Evolutionary conservation across 2,797 vertebrate species (phyloP).

Genomic region (Xyrichtys novacula): DNA sequence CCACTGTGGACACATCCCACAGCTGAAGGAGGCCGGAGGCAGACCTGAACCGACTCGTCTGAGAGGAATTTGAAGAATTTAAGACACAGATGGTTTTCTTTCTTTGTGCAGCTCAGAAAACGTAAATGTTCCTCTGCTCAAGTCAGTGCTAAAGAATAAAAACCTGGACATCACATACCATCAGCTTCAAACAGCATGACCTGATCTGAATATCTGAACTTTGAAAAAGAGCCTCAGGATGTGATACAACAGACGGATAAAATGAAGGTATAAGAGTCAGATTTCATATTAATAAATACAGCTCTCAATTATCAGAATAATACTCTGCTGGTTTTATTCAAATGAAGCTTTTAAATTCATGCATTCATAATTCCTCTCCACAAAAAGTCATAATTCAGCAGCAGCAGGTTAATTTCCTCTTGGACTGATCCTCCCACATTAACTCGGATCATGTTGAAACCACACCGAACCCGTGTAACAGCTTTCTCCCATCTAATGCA

Average conservation of each 20-base stretch:
- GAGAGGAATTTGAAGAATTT: neutral
- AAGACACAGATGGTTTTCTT: neutral
- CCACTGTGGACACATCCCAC: neutral
- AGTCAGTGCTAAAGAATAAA: too few relatives aligned
- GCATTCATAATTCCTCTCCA: conserved; percentile 4
- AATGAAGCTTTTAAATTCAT: conserved; percentile 22
- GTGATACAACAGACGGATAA: too few relatives aligned
- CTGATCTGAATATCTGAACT: too few relatives aligned
- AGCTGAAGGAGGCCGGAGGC: neutral
- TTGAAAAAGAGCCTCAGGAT: too few relatives aligned
- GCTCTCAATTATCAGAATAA: too few relatives aligned
- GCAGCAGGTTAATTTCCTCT: conserved; percentile 11
- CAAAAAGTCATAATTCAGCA: conserved; percentile 15
- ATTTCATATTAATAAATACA: too few relatives aligned
- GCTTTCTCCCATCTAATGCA: conserved; percentile 29
- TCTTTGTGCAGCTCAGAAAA: neutral
- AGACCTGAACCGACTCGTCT: neutral
- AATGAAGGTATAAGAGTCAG: too few relatives aligned
- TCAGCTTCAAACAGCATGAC: too few relatives aligned
- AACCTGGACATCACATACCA: too few relatives aligned
- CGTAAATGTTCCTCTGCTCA: too few relatives aligned
- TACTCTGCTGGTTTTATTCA: neutral
- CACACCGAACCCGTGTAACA: conserved; percentile 13
- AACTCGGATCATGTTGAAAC: neutral
- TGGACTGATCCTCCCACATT: neutral